These are phyloP conservation scores for Cryptocheilus praepositus DNA, from an alignment of 2,888 invertebrate species.

Conservation along the genomic window DNA sequence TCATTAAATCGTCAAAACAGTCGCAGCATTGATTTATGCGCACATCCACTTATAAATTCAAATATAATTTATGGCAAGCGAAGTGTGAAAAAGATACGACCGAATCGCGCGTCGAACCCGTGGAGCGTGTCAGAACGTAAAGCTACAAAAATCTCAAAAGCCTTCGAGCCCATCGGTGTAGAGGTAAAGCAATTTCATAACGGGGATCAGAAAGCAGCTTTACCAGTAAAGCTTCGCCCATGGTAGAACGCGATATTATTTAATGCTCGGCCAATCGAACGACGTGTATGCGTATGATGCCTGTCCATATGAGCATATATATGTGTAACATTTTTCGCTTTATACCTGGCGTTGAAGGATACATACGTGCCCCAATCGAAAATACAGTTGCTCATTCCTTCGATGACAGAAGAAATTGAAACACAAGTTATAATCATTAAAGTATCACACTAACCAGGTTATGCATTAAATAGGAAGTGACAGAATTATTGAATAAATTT, in stretches of 20 bases:
- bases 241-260: constrained; percentile 50
- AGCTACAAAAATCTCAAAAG: constrained; percentile 48
- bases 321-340: background rate
- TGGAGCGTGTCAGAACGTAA: constrained; percentile 25
- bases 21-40: too few species aligned
- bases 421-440: too few species aligned
- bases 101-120: constrained; percentile 7
- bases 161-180: constrained; percentile 39
- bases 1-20: too few species aligned
- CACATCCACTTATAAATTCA: background rate
- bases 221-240: constrained; percentile 36
- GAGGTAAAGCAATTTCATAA: constrained; percentile 53
- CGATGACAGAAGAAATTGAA: too few species aligned
- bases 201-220: constrained; percentile 51
- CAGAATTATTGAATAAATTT: too few species aligned
- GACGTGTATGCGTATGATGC: constrained; percentile 9
- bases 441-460: too few species aligned
- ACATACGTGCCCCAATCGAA: too few species aligned
- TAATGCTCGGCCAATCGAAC: constrained; percentile 50
- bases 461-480: too few species aligned
- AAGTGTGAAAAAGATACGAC: background rate
- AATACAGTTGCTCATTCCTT: too few species aligned
- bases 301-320: background rate
- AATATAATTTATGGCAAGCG: background rate
- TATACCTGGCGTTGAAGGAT: too few species aligned